A percentile compares a stretch with the other conserved stretches of the same genome.
Evolutionary conservation across 2,113 vertebrate genomes (phyloP).

Genomic region (Brachypodius melanocephalos): DNA sequence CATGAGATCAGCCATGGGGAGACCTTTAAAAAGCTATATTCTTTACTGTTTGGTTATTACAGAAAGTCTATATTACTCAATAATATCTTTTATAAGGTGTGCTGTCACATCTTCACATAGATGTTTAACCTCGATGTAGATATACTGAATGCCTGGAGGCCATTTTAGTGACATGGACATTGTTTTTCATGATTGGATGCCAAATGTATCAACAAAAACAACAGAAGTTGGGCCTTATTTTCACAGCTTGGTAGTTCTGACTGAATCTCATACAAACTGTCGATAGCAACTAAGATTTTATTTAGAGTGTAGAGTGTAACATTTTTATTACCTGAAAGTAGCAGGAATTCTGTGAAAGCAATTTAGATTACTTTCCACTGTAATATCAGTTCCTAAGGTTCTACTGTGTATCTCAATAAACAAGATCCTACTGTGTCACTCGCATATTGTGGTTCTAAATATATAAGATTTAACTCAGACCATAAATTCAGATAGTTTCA

Average conservation of each 20-base stretch:
- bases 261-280: constrained; percentile 72
- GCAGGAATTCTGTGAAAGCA: constrained; percentile 75
- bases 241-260: constrained; percentile 72
- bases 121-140: constrained; percentile 83
- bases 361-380: constrained; percentile 74
- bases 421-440: constrained; percentile 35
- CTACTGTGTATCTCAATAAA: constrained; percentile 75
- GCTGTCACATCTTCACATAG: constrained; percentile 83
- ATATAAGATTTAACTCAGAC: constrained; percentile 38
- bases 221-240: constrained; percentile 74
- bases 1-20: constrained; percentile 86
- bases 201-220: constrained; percentile 77
- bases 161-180: constrained; percentile 79
- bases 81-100: constrained; percentile 85
- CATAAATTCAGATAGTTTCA: constrained; percentile 53
- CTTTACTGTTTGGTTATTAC: constrained; percentile 88
- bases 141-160: constrained; percentile 77
- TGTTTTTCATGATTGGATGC: constrained; percentile 81
- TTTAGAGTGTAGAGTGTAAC: constrained; percentile 73
- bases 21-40: constrained; percentile 86
- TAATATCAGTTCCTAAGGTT: constrained; percentile 65
- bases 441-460: constrained; percentile 57
- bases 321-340: constrained; percentile 79
- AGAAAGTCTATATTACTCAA: constrained; percentile 86
- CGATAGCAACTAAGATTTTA: constrained; percentile 78